phyloP scores from a whole-genome alignment of 2,888 invertebrate genomes.

The Frankliniella intonsa region DNA sequence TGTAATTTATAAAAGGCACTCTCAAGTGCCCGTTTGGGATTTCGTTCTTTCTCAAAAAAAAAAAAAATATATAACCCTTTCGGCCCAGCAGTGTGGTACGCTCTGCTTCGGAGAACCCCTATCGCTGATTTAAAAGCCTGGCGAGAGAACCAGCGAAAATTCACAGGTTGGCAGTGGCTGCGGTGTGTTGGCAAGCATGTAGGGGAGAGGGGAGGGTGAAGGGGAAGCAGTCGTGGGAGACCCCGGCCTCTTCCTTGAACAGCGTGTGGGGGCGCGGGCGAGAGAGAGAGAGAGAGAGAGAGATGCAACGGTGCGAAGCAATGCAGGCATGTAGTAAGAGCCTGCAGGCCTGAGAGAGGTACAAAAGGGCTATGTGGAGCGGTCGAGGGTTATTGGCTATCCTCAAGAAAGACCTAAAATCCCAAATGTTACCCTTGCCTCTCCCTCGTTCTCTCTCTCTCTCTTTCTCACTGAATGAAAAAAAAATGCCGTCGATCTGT shows the following conservation, averaged over 20 bases:
- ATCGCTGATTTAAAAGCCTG: conserved; percentile 4
- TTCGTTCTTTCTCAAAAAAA: too few species aligned
- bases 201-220: not conserved
- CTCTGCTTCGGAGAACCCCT: not conserved
- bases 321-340: too few species aligned
- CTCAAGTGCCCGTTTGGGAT: not conserved
- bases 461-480: too few species aligned
- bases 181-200: conserved; percentile 8
- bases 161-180: conserved; percentile 3
- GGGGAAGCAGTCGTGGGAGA: conserved; percentile 17
- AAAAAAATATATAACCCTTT: not conserved
- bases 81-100: not conserved
- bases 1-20: not conserved
- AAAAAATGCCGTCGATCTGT: too few species aligned
- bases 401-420: too few species aligned
- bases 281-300: not conserved
- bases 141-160: conserved; percentile 22
- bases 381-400: too few species aligned
- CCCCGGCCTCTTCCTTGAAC: not conserved
- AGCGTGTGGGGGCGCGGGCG: conserved; percentile 8
- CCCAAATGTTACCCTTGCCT: too few species aligned
- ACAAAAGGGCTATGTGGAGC: too few species aligned
- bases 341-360: too few species aligned
- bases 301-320: not conserved
- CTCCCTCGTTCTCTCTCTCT: too few species aligned